Conservation (phyloP, 1,140 invertebrate species). For the Pentalonia nigronervosa region DNA sequence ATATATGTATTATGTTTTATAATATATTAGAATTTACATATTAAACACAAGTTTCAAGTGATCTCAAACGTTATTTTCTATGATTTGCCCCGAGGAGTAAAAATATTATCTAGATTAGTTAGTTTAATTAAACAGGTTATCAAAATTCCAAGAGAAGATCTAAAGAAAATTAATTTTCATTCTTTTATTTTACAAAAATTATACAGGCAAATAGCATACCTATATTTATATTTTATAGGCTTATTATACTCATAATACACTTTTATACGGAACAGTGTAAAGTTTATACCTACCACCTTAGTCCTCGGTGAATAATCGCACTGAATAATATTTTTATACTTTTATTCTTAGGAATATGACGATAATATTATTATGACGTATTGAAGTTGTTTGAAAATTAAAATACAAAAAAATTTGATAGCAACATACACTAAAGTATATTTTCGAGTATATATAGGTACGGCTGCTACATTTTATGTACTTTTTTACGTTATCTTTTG, state of each 20-base stretch:
- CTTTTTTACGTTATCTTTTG: background rate
- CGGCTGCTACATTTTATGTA: background rate
- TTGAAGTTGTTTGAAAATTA: background rate
- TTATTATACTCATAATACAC: background rate
- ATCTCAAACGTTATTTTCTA: background rate
- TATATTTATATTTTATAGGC: background rate
- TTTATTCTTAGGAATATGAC: background rate
- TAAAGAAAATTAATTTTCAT: background rate
- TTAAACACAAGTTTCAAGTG: background rate
- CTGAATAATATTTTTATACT: background rate
- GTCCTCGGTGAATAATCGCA: background rate
- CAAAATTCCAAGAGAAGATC: background rate
- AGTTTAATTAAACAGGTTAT: conserved; percentile 47
- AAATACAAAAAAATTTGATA: background rate
- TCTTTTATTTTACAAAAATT: background rate
- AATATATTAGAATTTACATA: background rate
- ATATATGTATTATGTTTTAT: conserved; percentile 7
- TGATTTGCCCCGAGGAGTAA: background rate
- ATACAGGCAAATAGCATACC: background rate
- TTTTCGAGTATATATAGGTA: background rate
- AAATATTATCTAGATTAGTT: conserved; percentile 26
- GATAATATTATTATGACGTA: background rate
- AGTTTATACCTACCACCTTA: background rate
- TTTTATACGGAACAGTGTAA: background rate
- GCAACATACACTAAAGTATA: background rate